Conservation (phyloP, 2,888 invertebrate species). For the Hofmannophila pseudospretella region DNA sequence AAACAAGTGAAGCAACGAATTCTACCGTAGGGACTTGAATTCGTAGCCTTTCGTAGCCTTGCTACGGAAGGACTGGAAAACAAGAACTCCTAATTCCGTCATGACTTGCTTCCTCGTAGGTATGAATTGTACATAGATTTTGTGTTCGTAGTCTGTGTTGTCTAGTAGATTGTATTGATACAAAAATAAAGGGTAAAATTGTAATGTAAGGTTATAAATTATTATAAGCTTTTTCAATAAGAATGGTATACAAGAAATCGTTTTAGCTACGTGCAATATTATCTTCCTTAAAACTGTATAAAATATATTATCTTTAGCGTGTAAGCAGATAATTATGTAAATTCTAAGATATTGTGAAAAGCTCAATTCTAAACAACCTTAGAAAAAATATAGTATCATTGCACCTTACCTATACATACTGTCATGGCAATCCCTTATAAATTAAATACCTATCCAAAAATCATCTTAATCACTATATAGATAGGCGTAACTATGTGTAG, state of each 20-base stretch:
- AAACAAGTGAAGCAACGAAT: too few relatives aligned
- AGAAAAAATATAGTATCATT: neutral
- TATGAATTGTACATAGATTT: too few relatives aligned
- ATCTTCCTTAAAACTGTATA: neutral
- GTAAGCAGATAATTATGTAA: neutral
- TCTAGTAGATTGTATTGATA: neutral
- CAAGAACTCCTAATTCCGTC: too few relatives aligned
- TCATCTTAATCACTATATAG: constrained; percentile 2
- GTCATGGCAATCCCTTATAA: too few relatives aligned
- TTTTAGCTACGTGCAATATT: neutral
- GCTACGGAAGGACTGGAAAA: too few relatives aligned
- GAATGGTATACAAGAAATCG: neutral
- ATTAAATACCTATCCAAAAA: neutral
- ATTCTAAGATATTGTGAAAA: constrained; percentile 30
- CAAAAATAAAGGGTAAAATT: constrained; percentile 1
- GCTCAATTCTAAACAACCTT: constrained; percentile 55
- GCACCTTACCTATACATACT: neutral
- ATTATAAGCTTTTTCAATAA: too few relatives aligned
- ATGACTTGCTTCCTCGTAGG: too few relatives aligned
- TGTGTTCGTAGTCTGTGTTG: neutral
- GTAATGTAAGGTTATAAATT: neutral
- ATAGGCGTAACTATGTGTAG: neutral
- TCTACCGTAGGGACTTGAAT: too few relatives aligned
- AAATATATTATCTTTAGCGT: neutral
- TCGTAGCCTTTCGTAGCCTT: too few relatives aligned